phyloP scores from a whole-genome alignment of 2,888 invertebrate species.

The Eupithecia inturbata region DNA sequence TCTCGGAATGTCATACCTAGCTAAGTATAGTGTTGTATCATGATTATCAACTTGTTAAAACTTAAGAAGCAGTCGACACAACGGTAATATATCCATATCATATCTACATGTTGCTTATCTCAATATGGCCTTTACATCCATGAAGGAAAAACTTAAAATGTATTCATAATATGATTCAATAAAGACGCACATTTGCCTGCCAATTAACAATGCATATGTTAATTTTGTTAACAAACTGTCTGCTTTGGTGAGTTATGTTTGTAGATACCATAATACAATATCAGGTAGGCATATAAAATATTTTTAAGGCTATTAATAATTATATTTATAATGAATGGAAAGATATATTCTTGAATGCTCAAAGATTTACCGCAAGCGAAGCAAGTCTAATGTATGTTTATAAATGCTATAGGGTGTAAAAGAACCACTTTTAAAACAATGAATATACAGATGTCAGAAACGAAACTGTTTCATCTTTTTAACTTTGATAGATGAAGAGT shows the following conservation, averaged over 20 bases:
- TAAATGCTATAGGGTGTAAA: conserved; percentile 1
- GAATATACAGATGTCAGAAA: background rate
- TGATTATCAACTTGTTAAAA: too few relatives aligned
- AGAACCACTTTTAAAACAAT: background rate
- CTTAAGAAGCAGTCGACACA: too few relatives aligned
- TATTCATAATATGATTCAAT: too few relatives aligned
- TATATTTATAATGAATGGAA: background rate
- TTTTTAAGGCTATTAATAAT: background rate
- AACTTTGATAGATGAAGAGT: background rate
- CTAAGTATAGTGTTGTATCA: too few relatives aligned
- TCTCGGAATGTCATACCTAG: too few relatives aligned
- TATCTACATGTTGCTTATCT: too few relatives aligned
- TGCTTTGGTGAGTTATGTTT: background rate
- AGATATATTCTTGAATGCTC: background rate
- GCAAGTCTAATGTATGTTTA: background rate
- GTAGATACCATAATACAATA: background rate
- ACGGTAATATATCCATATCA: too few relatives aligned
- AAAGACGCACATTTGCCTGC: too few relatives aligned
- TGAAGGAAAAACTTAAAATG: too few relatives aligned
- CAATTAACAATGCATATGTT: too few relatives aligned
- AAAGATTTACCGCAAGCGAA: background rate
- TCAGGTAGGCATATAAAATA: background rate
- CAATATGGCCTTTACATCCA: too few relatives aligned
- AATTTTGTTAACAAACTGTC: background rate
- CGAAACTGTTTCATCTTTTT: background rate